Percentiles rank a stretch among this genome's conserved stretches.
These are phyloP conservation scores for Brienomyrus longianalis DNA, from an alignment of 2,113 vertebrate genomes.

Conservation along the genomic window DNA sequence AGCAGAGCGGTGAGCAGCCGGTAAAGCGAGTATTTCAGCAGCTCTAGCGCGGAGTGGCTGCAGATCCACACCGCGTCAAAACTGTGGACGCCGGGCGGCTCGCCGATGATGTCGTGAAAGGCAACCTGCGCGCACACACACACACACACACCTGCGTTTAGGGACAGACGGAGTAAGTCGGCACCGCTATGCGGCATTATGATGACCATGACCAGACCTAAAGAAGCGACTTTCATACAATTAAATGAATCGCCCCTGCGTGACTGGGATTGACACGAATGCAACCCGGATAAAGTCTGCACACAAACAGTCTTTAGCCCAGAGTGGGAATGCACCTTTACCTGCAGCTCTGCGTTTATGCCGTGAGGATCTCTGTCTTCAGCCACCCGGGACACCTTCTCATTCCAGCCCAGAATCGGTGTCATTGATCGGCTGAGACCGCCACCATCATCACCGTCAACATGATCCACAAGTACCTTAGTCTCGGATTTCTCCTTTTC, in stretches of 20 bases:
- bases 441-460: constrained; percentile 34
- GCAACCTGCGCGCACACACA: constrained; percentile 59
- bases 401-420: constrained; percentile 53
- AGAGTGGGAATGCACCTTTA: constrained; percentile 35
- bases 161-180: background rate
- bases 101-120: constrained; percentile 86
- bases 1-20: constrained; percentile 76
- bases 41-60: constrained; percentile 83
- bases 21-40: constrained; percentile 80
- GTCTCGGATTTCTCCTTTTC: constrained; percentile 75
- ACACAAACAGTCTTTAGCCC: background rate
- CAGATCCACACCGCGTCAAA: constrained; percentile 89
- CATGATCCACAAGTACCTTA: constrained; percentile 73
- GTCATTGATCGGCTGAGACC: constrained; percentile 65
- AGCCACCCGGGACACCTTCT: constrained; percentile 38
- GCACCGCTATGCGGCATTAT: background rate
- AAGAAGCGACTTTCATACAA: background rate
- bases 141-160: background rate
- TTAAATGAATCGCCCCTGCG: background rate
- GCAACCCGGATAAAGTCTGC: background rate
- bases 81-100: constrained; percentile 74
- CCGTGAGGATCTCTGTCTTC: constrained; percentile 66
- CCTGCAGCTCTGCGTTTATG: constrained; percentile 77
- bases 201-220: background rate
- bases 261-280: background rate